Evolutionary conservation across 1,140 invertebrate species (phyloP), one percentile per base, ranked within the genome.

Genomic region (Mylabris phalerata): DNA sequence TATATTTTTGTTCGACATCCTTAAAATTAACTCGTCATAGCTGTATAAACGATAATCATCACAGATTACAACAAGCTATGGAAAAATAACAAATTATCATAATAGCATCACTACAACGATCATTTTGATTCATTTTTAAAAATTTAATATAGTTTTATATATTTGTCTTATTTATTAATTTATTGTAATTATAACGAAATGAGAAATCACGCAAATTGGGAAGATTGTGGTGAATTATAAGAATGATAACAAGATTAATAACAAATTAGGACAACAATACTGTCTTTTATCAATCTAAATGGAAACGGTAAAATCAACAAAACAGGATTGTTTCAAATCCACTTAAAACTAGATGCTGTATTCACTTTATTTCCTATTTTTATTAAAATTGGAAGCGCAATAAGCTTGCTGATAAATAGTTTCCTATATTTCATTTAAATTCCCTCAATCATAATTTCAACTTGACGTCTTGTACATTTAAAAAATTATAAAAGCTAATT

Each of bases 31-130:
- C 59, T 62, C 62, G 62, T 66, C 61, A 61, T 66, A 66, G 62
- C 60, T 66, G 41, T 61, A 67, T 55, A 67, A 62, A 67, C 46
- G 60, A 67, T 67, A 67, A 67, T 52, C 65, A 67, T 67, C 65
- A 67, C 65, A 67, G 65, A 67, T 67, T 67, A 67, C 58, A 66
- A 62, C 60, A 65, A 65, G 65, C 65, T 59, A 62, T 63, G 52
- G 61, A 66, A 59, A 39, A 60, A 66, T 41, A 57, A 55, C 7
- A 44, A 26, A 55, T 63, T 48, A 60, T 60, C 61, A 60, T 13
- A 11, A 38, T 42, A 62, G 50, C 50, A 58, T 27, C 10, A 58
- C 49, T 49, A 49, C 40, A 55, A 46, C 44, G 42, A 19, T 11
- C 19, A 13, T 55, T 48, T 32, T 32, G 32, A 32, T 32, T 32